Base-by-base conservation (phyloP, 2,113 vertebrate genomes). In the Corvus moneduloides region DNA sequence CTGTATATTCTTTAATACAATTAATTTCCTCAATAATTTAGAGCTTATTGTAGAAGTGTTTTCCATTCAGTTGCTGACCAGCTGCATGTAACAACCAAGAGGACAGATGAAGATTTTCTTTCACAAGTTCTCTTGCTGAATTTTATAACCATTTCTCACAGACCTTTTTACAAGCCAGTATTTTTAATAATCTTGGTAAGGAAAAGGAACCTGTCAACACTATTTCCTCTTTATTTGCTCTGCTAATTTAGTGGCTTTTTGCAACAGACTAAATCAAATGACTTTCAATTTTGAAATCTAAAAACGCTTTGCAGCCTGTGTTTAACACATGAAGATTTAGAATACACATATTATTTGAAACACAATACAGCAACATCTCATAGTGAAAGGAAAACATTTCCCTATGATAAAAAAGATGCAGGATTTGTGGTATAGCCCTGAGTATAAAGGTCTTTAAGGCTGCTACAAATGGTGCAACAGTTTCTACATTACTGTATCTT, bases 151-250 rank as follows among this genome's bases (percentile, higher is more conserved):
- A 35, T 66, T 89, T 91, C 75, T 88, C 79, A 48, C 10, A 77
- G 51, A 37, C 13, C 44, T 51, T 88, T 94, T 52, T 41, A 87
- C 30, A 88, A 83, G n/a, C 2, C 41, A 66, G 28, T 58, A 66
- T 89, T 85, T 96, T 89, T 32, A 83, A 74, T 80, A 80, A 80
- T 85, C 64, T 76, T 17, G 19, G 41, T 87, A 96, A 74, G 79
- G 76, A 93, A 95, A 89, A 81, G 37, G n/a, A 94, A 95, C 61
- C 44, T 75, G 68, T 89, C 93, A 95, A 81, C n/a, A 56, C 52
- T 67, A 58, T 81, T 94, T 93, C 92, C 73, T 93, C 82, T 93
- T 80, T 77, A 76, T 77, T 87, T 85, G 78, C 63, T 94, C 67
- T 66, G 32, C 44, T 90, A 88, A 56, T 78, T 92, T 64, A 84